Base-by-base conservation (phyloP, 2,888 invertebrate genomes). In the Epirrita christyi region DNA sequence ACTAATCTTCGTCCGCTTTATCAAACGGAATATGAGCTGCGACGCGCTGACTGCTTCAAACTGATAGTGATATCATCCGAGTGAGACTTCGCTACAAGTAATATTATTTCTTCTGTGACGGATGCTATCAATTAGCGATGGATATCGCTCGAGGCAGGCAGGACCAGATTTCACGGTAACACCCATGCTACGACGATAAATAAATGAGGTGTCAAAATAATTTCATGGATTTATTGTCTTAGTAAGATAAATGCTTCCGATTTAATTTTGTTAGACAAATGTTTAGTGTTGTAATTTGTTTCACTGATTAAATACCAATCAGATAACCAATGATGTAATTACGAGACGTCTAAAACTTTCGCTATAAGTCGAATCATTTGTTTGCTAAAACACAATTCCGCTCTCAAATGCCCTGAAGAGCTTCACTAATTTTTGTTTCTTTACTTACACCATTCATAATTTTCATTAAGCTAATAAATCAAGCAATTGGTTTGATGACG, bases 141-240 rank as follows among this genome's bases (percentile, higher is more conserved):
- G 10, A 50, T 56, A 57, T 45, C 55, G 61, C 61, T 51, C 9
- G 47, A 14, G 51, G 61, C 61, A 14, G 51, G 61, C 61, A 58
- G 10, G 14, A 48, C 37, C 46, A 46, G 47, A 55, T 59, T 59
- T 53, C 53, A 53, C 47, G 40, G 50, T 50, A 54, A 47, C 53
- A 57, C 54, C 57, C 38, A 46, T 15, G 15, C 40, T 49, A 49
- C n/a, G n/a, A 46, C 45, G n/a, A 46, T 53, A 56, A 61, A 61
- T 61, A 56, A 50, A 61, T 36, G 56, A 53, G 47, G 52, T 61
- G 60, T 56, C 60, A 56, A 56, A 60, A 61, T 49, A 61, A 49
- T 56, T 60, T 49, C 36, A 50, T 34, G 45, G 28, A 48, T 59
- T 55, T 59, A 59, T 55, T 59, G 55, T 59, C 55, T 52, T 46